phyloP scores from a whole-genome alignment of 2,888 invertebrate genomes.

The Therioaphis trifolii region DNA sequence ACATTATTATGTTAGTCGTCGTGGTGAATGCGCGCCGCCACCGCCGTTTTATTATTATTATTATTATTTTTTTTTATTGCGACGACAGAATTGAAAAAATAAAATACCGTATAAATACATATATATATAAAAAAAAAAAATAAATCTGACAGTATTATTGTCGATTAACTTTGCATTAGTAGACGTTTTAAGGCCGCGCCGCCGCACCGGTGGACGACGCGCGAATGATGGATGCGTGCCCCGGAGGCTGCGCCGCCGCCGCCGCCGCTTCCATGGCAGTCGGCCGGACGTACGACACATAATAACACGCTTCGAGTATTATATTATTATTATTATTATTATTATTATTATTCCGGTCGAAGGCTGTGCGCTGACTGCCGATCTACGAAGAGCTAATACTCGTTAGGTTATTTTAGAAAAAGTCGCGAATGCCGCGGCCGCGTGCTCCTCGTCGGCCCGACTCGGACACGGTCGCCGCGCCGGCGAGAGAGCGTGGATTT shows the following conservation, averaged over 20 bases:
- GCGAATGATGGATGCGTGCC: constrained; percentile 48
- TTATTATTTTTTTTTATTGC: background rate
- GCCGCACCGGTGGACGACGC: constrained; percentile 4
- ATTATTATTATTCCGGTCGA: background rate
- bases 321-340: background rate
- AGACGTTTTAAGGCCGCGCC: constrained; percentile 52
- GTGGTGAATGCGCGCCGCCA: constrained; percentile 10
- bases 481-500: too few relatives aligned
- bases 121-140: constrained; percentile 14
- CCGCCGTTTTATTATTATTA: constrained; percentile 3
- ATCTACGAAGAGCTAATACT: background rate
- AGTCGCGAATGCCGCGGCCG: background rate
- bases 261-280: background rate
- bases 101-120: background rate
- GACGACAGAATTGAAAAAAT: constrained; percentile 41
- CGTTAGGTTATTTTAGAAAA: too few relatives aligned
- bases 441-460: too few relatives aligned
- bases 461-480: too few relatives aligned
- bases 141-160: constrained; percentile 45
- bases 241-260: constrained; percentile 4
- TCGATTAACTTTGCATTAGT: constrained; percentile 59
- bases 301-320: constrained; percentile 8
- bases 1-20: constrained; percentile 13
- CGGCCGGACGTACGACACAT: background rate
- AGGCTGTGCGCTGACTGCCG: background rate